Base-by-base conservation (phyloP, 2,888 invertebrate genomes). In the Lampropteryx suffumata region DNA sequence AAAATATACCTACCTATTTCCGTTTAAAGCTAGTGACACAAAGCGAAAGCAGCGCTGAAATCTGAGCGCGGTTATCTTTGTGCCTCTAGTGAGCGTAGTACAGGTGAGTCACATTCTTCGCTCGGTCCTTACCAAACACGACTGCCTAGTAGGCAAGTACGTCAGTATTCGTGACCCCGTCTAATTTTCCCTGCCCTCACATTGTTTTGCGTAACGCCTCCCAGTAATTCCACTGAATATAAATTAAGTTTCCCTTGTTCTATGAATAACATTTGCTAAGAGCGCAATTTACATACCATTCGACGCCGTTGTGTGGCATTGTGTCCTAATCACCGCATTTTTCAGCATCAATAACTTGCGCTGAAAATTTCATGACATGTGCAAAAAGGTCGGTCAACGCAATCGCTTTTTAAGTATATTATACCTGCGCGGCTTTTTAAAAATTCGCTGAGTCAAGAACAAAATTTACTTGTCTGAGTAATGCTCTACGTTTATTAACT, bases 201-300 rank as follows among this genome's bases (percentile, higher is more conserved):
- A 75, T 74, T 78, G 71, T 76, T 75, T 76, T 71, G 69, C 67
- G 66, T 72, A 69, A 73, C 70, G 66, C 69, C 72, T 61, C 68
- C 62, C 64, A 71, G 74, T 82, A 79, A 82, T 83, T 78, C 77
- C 63, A 64, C 76, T 80, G 82, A 80, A 84, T 84, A 80, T 82
- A 84, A 82, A 85, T 81, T 76, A 82, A 79, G 72, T 73, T 79
- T 68, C 72, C 72, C 77, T 73, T 75, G 67, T 77, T 79, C 82
- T 76, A 82, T 82, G 82, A 82, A 84, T 84, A 84, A 83, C 75
- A 83, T 84, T 84, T 79, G 62, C 76, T 75, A 73, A 76, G 73
- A 79, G 69, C 65, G 54, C 71, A 72, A 83, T 82, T 82, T 84
- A 75, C 78, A 82, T 82, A 64, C 77, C 72, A 67, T 75, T 72